phyloP scores from a whole-genome alignment of 2,797 vertebrate species.

The Rhabdomys pumilio region DNA sequence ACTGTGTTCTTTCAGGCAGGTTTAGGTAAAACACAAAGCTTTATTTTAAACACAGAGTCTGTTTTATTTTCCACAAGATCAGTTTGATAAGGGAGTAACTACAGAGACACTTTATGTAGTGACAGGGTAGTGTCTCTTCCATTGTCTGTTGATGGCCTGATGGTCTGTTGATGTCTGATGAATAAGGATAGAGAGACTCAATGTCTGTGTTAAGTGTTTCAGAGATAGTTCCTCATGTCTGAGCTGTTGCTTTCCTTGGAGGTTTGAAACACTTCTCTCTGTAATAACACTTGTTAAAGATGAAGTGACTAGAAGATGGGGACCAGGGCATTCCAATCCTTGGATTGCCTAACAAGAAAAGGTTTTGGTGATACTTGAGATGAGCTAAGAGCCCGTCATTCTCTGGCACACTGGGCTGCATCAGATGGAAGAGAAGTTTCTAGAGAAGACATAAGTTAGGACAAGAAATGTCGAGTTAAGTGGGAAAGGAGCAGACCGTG shows the following conservation, averaged over 20 bases:
- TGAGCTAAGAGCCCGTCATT: neutral
- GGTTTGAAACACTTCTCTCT: neutral
- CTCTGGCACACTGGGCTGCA: neutral
- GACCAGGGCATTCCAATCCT: neutral
- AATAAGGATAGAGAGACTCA: neutral
- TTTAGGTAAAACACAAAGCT: constrained; percentile 21
- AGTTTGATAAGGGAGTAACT: neutral
- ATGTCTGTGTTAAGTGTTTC: neutral
- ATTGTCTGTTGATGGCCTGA: neutral
- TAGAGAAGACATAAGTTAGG: neutral
- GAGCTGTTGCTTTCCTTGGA: neutral
- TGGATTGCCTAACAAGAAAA: neutral
- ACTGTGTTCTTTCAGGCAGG: neutral
- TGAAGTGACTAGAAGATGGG: neutral
- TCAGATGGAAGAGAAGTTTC: neutral
- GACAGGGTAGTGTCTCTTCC: neutral
- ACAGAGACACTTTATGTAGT: neutral
- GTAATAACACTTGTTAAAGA: neutral
- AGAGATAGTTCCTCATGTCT: neutral
- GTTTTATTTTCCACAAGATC: neutral
- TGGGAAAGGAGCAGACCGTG: neutral
- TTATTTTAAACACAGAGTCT: constrained; percentile 10
- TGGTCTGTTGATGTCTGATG: neutral
- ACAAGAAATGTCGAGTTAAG: neutral
- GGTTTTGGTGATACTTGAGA: neutral